phyloP scores from a whole-genome alignment of 2,888 invertebrate genomes.

The Lasioglossum oenotherae region DNA sequence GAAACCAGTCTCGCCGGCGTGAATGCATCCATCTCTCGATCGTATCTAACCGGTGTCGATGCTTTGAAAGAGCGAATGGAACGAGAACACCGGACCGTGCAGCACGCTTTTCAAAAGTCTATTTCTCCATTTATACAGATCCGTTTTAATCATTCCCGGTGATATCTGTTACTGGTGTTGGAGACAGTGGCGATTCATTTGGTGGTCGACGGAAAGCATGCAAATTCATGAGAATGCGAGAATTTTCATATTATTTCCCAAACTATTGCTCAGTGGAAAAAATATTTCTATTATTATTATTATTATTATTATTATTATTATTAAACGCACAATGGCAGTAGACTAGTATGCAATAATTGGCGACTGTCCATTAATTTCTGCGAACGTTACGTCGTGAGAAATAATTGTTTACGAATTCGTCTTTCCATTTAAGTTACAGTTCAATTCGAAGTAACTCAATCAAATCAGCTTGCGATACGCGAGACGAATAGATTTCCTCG shows the following conservation, averaged over 20 bases:
- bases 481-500: slow-evolving; percentile 8
- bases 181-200: slow-evolving; percentile 1
- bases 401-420: not conserved
- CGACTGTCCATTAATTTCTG: not conserved
- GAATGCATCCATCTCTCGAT: slow-evolving; percentile 51
- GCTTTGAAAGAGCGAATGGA: slow-evolving; percentile 41
- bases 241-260: not conserved
- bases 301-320: too few relatives aligned
- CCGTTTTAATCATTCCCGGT: slow-evolving; percentile 33
- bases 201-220: not conserved
- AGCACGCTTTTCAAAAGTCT: slow-evolving; percentile 38
- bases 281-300: too few relatives aligned
- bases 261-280: too few relatives aligned
- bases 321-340: too few relatives aligned
- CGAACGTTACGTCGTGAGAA: not conserved
- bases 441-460: not conserved
- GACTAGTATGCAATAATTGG: too few relatives aligned
- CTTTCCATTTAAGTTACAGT: not conserved
- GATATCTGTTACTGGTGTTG: slow-evolving; percentile 32
- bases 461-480: not conserved
- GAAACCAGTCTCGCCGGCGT: slow-evolving; percentile 18
- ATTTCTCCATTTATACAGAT: slow-evolving; percentile 47
- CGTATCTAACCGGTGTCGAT: slow-evolving; percentile 43
- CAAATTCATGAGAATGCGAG: not conserved
- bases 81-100: slow-evolving; percentile 13